Evolutionary conservation across 1,140 invertebrate genomes (phyloP).

Genomic region (Orius insidiosus): DNA sequence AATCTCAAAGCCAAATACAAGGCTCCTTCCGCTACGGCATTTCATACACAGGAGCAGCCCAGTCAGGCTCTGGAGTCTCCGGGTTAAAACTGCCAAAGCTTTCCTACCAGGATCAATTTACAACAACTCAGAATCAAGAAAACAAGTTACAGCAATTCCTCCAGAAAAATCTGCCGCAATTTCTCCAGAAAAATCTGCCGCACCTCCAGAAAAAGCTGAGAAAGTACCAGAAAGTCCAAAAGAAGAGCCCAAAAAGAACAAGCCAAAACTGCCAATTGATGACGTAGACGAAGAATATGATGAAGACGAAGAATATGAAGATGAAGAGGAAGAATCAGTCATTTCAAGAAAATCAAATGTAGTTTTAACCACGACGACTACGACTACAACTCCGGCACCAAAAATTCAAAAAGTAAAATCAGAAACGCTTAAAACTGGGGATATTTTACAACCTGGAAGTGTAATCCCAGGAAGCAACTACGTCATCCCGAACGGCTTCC

Average conservation of each 20-base stretch:
- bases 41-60: constrained; percentile 59
- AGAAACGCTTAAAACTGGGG: constrained; percentile 25
- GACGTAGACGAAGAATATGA: constrained; percentile 28
- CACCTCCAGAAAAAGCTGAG: too few species aligned
- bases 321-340: constrained; percentile 32
- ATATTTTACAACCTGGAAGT: constrained; percentile 40
- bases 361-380: constrained; percentile 7
- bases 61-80: constrained; percentile 53
- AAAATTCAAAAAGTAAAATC: too few species aligned
- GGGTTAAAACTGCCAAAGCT: constrained; percentile 14
- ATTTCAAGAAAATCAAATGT: background rate
- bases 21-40: constrained; percentile 61
- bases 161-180: too few species aligned
- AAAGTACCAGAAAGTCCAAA: background rate
- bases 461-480: constrained; percentile 39
- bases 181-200: too few species aligned
- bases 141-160: background rate
- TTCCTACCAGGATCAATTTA: constrained; percentile 7
- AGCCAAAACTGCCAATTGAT: constrained; percentile 13
- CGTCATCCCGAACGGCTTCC: constrained; percentile 44
- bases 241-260: constrained; percentile 1
- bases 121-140: background rate
- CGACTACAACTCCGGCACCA: constrained; percentile 8
- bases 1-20: constrained; percentile 61
- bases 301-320: constrained; percentile 31